Evolutionary conservation across 2,797 vertebrate species (phyloP).

Genomic region (Miichthys miiuy): DNA sequence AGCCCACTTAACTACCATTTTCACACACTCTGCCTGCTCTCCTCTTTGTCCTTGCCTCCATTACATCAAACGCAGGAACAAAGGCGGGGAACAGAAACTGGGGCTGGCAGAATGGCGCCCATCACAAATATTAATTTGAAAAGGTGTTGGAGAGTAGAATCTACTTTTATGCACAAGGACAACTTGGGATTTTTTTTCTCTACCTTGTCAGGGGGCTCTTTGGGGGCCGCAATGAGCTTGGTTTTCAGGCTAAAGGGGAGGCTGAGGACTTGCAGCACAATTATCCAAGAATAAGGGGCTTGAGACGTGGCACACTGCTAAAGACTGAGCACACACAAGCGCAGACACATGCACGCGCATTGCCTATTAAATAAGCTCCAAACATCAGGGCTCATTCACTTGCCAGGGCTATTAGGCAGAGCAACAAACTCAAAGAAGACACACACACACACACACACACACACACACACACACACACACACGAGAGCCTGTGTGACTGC

Average conservation of each 20-base stretch:
- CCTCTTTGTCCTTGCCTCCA: constrained; percentile 99
- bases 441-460: constrained; percentile 35
- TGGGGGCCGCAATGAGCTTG: constrained; percentile 99
- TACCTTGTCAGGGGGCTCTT: constrained; percentile 85
- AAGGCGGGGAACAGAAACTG: constrained; percentile 99
- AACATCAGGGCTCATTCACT: constrained; percentile 72
- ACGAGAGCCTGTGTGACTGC: constrained; percentile 42
- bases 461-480: constrained; percentile 40
- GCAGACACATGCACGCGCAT: constrained; percentile 60
- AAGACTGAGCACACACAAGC: constrained; percentile 90
- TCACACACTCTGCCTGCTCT: constrained; percentile 99
- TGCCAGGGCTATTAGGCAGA: constrained; percentile 70
- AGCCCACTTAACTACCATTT: constrained; percentile 99
- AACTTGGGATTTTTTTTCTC: constrained; percentile 97
- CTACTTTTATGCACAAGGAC: constrained; percentile 99
- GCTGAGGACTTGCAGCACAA: constrained; percentile 98
- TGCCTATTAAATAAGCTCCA: constrained; percentile 72
- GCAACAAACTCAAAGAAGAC: constrained; percentile 65
- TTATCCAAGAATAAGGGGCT: constrained; percentile 98
- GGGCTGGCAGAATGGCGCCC: constrained; percentile 98
- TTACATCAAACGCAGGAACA: constrained; percentile 99
- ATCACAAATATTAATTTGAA: constrained; percentile 99
- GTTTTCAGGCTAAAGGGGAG: constrained; percentile 99
- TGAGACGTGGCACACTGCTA: constrained; percentile 95
- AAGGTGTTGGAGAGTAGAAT: constrained; percentile 99